These are phyloP conservation scores for Notodromas monacha DNA, from an alignment of 2,888 invertebrate genomes.

Conservation along the genomic window DNA sequence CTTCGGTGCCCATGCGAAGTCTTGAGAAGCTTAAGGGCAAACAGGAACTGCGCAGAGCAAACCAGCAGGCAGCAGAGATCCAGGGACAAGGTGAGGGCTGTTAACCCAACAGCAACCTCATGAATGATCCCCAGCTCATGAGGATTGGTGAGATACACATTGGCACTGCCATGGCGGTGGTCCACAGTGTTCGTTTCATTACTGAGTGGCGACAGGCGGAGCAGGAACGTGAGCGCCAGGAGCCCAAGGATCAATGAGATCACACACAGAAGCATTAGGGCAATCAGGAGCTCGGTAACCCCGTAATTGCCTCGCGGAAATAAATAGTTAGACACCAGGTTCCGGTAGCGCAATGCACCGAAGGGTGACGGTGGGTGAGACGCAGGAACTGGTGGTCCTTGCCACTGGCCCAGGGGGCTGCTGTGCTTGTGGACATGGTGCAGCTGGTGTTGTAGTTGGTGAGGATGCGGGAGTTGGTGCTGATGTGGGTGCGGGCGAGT, in stretches of 20 bases:
- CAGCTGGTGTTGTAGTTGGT: too few species aligned
- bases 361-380: too few species aligned
- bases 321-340: constrained; percentile 1
- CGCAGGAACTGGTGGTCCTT: too few species aligned
- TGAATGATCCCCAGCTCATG: constrained; percentile 61
- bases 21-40: constrained; percentile 63
- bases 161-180: too few species aligned
- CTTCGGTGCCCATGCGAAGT: constrained; percentile 41
- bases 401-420: too few species aligned
- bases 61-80: constrained; percentile 68
- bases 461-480: too few species aligned
- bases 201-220: constrained; percentile 39
- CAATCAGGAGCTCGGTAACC: neutral
- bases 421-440: too few species aligned
- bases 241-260: constrained; percentile 50
- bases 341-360: too few species aligned
- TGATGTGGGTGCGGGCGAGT: too few species aligned
- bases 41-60: constrained; percentile 73
- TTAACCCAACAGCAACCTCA: constrained; percentile 62
- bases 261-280: constrained; percentile 30
- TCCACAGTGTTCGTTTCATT: constrained; percentile 22
- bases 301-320: neutral
- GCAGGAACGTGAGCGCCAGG: constrained; percentile 44
- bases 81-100: constrained; percentile 52
- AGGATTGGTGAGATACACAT: too few species aligned